Conservation (phyloP, 2,888 invertebrate species). For the Phlogophora meticulosa region DNA sequence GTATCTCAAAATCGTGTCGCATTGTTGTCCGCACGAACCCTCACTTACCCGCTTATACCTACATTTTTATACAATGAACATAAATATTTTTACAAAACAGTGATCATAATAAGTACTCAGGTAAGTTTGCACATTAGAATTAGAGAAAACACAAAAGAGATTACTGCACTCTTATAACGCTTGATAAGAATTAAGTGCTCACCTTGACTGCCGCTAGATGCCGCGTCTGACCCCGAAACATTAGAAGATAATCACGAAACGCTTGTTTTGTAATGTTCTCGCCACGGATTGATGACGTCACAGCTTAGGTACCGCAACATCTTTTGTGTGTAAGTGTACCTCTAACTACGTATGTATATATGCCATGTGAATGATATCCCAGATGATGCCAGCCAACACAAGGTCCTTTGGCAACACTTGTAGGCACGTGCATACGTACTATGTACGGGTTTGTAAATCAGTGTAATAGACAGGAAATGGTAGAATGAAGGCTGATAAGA, state of each 20-base stretch:
- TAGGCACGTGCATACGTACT: constrained; percentile 5
- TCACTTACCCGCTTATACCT: no score
- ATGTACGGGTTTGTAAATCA: constrained; percentile 10
- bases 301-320: constrained; percentile 31
- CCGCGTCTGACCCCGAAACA: constrained; percentile 62
- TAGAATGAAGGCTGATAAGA: neutral
- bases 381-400: constrained; percentile 31
- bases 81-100: constrained; percentile 1
- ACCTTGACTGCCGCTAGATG: constrained; percentile 63
- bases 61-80: no score
- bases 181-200: constrained; percentile 53
- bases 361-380: constrained; percentile 27
- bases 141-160: constrained; percentile 35
- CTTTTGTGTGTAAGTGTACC: constrained; percentile 20
- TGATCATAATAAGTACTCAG: neutral
- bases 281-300: constrained; percentile 57
- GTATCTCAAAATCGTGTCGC: no score
- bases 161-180: constrained; percentile 21
- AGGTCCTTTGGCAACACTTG: constrained; percentile 41
- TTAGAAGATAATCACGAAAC: constrained; percentile 63
- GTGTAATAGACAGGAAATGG: constrained; percentile 11
- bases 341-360: neutral
- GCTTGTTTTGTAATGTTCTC: constrained; percentile 56
- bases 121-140: constrained; percentile 13
- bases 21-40: no score